These are phyloP conservation scores for Dicyrtomina minuta DNA, from an alignment of 2,888 invertebrate species.

Conservation along the genomic window DNA sequence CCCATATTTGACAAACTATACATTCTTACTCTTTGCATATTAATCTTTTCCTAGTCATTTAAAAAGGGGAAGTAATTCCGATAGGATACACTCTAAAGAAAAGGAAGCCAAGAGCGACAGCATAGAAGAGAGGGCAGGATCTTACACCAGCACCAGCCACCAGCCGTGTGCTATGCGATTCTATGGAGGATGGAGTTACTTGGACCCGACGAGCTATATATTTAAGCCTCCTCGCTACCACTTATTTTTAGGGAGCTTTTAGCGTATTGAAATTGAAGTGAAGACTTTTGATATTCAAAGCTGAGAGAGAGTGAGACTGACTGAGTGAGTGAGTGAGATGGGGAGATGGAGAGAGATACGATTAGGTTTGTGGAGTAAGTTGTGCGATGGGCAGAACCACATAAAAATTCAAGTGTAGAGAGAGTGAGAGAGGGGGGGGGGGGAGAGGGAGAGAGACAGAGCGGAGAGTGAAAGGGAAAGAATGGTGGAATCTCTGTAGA, in stretches of 20 bases:
- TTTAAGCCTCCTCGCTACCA: no score
- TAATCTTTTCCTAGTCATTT: no score
- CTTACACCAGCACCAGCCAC: no score
- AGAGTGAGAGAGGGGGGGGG: slow-evolving; percentile 32
- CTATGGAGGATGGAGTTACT: no score
- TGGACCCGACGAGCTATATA: no score
- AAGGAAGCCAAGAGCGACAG: no score
- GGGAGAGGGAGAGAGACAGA: slow-evolving; percentile 32
- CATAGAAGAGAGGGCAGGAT: no score
- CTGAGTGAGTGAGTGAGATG: background rate
- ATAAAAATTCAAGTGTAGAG: slow-evolving; percentile 19
- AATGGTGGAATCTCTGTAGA: background rate
- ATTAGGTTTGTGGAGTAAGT: background rate
- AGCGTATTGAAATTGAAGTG: no score
- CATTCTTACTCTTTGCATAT: background rate
- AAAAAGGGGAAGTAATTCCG: no score
- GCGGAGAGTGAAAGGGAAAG: slow-evolving; percentile 5
- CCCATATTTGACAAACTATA: background rate
- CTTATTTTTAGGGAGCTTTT: no score
- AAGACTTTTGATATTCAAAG: background rate
- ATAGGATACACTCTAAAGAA: no score
- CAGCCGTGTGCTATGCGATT: no score
- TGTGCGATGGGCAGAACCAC: background rate
- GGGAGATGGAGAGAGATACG: background rate
- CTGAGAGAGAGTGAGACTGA: background rate